Evolutionary conservation across 2,888 invertebrate species (phyloP), one percentile per base, ranked within the genome.

Genomic region (Tetramorium bicarinatum): DNA sequence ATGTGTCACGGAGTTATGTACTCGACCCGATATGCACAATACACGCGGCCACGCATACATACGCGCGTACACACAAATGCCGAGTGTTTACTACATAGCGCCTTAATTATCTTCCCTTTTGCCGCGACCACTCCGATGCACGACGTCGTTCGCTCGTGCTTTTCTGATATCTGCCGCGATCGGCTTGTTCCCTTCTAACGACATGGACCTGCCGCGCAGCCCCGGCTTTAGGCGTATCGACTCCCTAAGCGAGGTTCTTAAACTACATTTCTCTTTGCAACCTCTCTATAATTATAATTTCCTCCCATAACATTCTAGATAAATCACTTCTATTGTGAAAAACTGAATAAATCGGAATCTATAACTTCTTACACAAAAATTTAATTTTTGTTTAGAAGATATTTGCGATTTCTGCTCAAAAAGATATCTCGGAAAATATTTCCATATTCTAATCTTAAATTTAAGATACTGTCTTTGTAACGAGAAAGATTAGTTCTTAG

Each of bases 81-180:
- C 56, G 18, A 82, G 88, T 91, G 92, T 93, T 93, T 93, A 92
- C 93, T 87, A 92, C 92, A 90, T 92, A 92, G 92, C 90, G 91
- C 93, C 94, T 94, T 94, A 94, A 94, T 94, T 94, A 94, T 94
- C 93, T 87, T 88, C 90, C 91, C 92, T 90, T 87, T 89, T 87
- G 85, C 85, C 87, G 84, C 84, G 85, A 81, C 86, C 87, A 79
- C 84, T 83, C 69, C 69, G 34, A 49, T 64, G 21, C 66, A 59
- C 80, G 77, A 64, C 67, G 82, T 83, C 83, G 82, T 66, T 64
- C 34, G 62, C 69, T 75, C 38, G 80, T 66, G 72, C 88, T 86
- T 85, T 83, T 86, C 89, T 88, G 90, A 89, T 90, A 90, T 89
- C 90, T 80, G 88, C 90, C 89, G 86, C 88, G 89, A 90, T 90